Percentiles rank a stretch among this genome's conserved stretches.
Evolutionary conservation across 2,797 vertebrate species (phyloP).

Genomic region (Mormyrops boulengeri): DNA sequence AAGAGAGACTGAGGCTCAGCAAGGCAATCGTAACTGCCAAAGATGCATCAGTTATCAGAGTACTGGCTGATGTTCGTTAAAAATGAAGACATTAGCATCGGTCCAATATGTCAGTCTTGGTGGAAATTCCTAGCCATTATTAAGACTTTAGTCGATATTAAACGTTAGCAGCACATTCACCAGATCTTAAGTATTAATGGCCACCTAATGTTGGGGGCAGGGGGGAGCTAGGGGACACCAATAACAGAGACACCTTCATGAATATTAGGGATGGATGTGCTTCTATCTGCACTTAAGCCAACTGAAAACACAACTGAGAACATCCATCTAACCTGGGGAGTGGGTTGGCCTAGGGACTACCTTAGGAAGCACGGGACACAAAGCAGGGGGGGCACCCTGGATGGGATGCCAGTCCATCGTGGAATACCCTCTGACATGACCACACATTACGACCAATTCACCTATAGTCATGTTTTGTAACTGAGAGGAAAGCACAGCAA

Average conservation of each 20-base stretch:
- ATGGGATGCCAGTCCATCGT: background rate
- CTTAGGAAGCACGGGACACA: background rate
- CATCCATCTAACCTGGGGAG: background rate
- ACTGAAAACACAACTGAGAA: background rate
- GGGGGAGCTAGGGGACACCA: background rate
- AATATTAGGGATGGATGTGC: background rate
- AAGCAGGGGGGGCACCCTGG: background rate
- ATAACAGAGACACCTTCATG: background rate
- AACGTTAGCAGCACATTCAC: background rate
- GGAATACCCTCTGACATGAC: background rate
- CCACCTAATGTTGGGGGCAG: background rate
- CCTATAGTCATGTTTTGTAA: background rate
- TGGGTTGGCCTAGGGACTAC: background rate
- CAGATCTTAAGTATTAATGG: background rate
- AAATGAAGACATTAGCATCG: background rate
- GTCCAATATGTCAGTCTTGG: background rate
- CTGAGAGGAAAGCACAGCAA: background rate
- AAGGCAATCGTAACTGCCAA: background rate
- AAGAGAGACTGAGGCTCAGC: background rate
- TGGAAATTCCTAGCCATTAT: background rate
- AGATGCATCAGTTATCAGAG: background rate
- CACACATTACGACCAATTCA: background rate
- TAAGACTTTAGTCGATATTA: background rate
- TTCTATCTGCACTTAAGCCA: background rate
- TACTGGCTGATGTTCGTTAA: background rate